phyloP scores from a whole-genome alignment of 1,140 invertebrate genomes.

The Ladona fulva region DNA sequence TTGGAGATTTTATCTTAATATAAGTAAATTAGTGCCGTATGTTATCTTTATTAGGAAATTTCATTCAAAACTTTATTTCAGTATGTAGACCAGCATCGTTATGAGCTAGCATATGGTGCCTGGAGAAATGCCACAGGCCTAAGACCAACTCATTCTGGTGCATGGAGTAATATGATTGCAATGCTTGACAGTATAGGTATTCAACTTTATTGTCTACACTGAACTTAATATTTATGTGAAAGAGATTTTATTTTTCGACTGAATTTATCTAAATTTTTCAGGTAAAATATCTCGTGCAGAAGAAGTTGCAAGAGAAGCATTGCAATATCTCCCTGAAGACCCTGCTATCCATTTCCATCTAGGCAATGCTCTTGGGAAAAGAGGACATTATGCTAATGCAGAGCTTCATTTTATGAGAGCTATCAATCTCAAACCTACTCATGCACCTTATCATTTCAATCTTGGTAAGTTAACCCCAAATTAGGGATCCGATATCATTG shows the following conservation, averaged over 20 bases:
- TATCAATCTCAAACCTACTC: slow-evolving; percentile 54
- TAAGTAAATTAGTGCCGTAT: too few relatives aligned
- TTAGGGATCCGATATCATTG: too few relatives aligned
- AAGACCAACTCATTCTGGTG: slow-evolving; percentile 65
- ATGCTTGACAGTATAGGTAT: slow-evolving; percentile 73
- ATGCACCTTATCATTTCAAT: slow-evolving; percentile 72
- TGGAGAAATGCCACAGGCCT: slow-evolving; percentile 74
- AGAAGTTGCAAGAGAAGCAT: slow-evolving; percentile 53
- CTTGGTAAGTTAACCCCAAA: slow-evolving; percentile 71
- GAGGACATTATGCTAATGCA: slow-evolving; percentile 61
- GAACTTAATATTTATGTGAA: slow-evolving; percentile 19
- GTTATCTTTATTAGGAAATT: background rate
- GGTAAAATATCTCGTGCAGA: slow-evolving; percentile 58
- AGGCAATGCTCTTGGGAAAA: slow-evolving; percentile 81
- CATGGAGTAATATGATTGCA: slow-evolving; percentile 88
- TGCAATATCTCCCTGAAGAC: slow-evolving; percentile 58
- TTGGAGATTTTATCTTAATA: too few relatives aligned
- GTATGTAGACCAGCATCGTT: slow-evolving; percentile 52
- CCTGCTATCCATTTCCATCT: slow-evolving; percentile 74
- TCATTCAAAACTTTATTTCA: too few relatives aligned
- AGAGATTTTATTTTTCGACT: slow-evolving; percentile 14
- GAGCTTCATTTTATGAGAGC: slow-evolving; percentile 72
- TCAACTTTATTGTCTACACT: background rate
- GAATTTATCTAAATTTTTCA: slow-evolving; percentile 30
- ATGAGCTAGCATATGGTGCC: slow-evolving; percentile 49